These are phyloP conservation scores for Lontra canadensis DNA, from an alignment of 2,113 vertebrate species.

Conservation along the genomic window DNA sequence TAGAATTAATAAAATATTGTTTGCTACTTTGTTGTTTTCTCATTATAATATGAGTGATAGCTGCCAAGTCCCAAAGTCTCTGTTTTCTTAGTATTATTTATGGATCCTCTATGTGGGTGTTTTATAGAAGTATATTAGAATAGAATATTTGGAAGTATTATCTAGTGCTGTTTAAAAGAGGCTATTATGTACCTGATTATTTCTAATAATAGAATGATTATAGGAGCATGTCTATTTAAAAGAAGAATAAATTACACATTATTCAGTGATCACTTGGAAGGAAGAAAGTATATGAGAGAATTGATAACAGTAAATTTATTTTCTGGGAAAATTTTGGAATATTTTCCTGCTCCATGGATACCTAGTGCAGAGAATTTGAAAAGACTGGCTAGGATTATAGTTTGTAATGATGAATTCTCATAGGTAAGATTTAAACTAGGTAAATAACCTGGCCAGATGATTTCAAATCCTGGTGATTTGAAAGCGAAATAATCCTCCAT, in stretches of 20 bases:
- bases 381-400: neutral
- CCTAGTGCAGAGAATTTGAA: neutral
- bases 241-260: conserved; percentile 6
- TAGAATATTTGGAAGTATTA: conserved; percentile 35
- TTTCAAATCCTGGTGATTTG: neutral
- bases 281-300: neutral
- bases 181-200: conserved; percentile 1
- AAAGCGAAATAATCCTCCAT: neutral
- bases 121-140: neutral
- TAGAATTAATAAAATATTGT: conserved; percentile 3
- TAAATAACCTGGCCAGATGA: neutral
- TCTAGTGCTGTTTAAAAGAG: neutral
- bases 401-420: conserved; percentile 21
- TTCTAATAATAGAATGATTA: conserved; percentile 39
- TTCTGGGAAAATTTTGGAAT: neutral
- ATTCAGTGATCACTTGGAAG: neutral
- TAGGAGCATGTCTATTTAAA: neutral
- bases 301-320: neutral
- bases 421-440: neutral
- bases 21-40: conserved; percentile 43
- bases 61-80: neutral
- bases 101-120: neutral
- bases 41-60: neutral
- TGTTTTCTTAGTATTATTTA: conserved; percentile 50
- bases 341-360: neutral